Evolutionary conservation across 2,113 vertebrate species (phyloP), one percentile per base, ranked within the genome.

Genomic region (Rattus norvegicus): DNA sequence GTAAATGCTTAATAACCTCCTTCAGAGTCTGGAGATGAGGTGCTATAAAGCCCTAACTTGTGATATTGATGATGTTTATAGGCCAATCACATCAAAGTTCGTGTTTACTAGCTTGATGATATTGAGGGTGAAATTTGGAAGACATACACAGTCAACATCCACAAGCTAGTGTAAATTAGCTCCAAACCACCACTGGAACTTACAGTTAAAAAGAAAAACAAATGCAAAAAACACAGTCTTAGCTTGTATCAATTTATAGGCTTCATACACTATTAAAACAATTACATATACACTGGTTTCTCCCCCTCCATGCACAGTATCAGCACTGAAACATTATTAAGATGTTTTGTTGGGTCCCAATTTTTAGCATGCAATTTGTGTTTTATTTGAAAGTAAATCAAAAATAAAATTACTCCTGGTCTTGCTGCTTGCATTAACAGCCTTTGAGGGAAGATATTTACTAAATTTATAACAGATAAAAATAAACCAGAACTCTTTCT

Each of bases 301-400:
- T 76, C 20, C 13, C 30, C 12, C 49, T 85, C 28, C 67, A 79
- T 19, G 93, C 85, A 98, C 93, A 95, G 92, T 96, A 86, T 97
- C 97, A 97, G 90, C 97, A 98, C 83, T 96, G 93, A 98, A 98
- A 96, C 90, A 79, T 98, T 98, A 98, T 96, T 97, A 97, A 98
- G 96, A 96, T 97, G 95, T 98, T 98, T 97, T 98, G 90, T 96
- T 98, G 96, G 39, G 3, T 93, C 98, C 97, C 97, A 97, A 80
- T 95, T 96, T 98, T 98, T 97, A 98, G 96, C 98, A 95, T 98
- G 95, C 91, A 98, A 98, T 98, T 98, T 97, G 95, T 98, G 93
- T 98, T 96, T 98, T 98, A 95, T 94, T 98, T 94, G 95, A 97
- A 98, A 97, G 97, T 97, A 98, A 98, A 98, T 97, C 97, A 98